Conservation (phyloP, 2,888 invertebrate species). For the Rhimphoctona megacephalus region DNA sequence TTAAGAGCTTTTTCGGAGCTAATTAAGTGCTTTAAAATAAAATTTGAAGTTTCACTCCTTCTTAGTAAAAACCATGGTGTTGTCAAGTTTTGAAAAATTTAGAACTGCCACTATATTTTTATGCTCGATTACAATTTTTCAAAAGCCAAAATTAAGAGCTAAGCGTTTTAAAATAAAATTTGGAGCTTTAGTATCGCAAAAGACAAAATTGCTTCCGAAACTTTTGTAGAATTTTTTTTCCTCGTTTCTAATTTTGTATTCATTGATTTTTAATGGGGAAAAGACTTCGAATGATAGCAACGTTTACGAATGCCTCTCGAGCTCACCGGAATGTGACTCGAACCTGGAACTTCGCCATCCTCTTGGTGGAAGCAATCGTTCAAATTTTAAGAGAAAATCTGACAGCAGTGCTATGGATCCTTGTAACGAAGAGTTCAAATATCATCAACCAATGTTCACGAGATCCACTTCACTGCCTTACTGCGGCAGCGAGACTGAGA, state of each 20-base stretch:
- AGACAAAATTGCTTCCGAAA: background rate
- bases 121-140: no score
- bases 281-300: constrained; percentile 86
- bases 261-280: constrained; percentile 76
- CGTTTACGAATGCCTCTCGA: constrained; percentile 88
- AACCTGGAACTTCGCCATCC: constrained; percentile 85
- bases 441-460: constrained; percentile 86
- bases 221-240: background rate
- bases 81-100: no score
- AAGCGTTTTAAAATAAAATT: no score
- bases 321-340: constrained; percentile 89
- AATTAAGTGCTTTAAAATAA: no score
- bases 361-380: constrained; percentile 81
- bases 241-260: background rate
- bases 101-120: no score
- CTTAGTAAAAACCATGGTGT: no score
- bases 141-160: no score
- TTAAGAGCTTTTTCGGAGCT: no score
- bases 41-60: no score
- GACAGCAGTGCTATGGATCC: constrained; percentile 86
- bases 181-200: background rate
- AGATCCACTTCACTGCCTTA: constrained; percentile 91
- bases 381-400: constrained; percentile 84
- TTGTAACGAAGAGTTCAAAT: constrained; percentile 87
- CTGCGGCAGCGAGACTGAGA: constrained; percentile 93